A percentile compares a stretch with the other conserved stretches of the same genome.
These are phyloP conservation scores for Zoanthus sociatus DNA, from an alignment of 92 coral and sea anemone genomes.

Conservation along the genomic window DNA sequence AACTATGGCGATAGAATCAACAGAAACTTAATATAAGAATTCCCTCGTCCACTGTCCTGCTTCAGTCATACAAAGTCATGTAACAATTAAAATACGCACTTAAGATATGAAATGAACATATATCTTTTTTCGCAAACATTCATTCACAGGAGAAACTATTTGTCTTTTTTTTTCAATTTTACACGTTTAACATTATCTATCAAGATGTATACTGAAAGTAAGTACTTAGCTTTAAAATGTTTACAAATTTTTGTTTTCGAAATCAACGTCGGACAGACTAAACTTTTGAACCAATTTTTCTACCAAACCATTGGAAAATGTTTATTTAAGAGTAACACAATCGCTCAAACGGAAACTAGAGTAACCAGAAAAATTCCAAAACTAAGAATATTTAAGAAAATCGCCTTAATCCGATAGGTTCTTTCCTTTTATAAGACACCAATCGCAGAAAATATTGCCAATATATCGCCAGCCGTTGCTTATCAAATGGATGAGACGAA, in stretches of 20 bases:
- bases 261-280: neutral
- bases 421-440: neutral
- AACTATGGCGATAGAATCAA: too few species aligned
- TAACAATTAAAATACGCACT: too few species aligned
- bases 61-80: too few species aligned
- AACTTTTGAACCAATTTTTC: neutral
- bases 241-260: neutral
- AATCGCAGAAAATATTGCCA: neutral
- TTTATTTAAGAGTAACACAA: constrained; percentile 13
- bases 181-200: neutral
- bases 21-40: too few species aligned
- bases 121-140: neutral
- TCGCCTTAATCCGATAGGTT: neutral
- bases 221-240: neutral
- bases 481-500: neutral
- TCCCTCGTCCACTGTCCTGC: too few species aligned
- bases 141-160: neutral
- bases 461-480: neutral
- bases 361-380: neutral
- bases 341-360: neutral
- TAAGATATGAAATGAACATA: neutral
- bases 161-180: neutral
- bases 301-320: neutral
- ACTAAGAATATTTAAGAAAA: neutral
- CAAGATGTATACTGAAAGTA: neutral